A percentile compares a stretch with the other conserved stretches of the same genome.
These are phyloP conservation scores for Cyprinodon diabolis DNA, from an alignment of 2,797 vertebrate genomes.

Conservation along the genomic window DNA sequence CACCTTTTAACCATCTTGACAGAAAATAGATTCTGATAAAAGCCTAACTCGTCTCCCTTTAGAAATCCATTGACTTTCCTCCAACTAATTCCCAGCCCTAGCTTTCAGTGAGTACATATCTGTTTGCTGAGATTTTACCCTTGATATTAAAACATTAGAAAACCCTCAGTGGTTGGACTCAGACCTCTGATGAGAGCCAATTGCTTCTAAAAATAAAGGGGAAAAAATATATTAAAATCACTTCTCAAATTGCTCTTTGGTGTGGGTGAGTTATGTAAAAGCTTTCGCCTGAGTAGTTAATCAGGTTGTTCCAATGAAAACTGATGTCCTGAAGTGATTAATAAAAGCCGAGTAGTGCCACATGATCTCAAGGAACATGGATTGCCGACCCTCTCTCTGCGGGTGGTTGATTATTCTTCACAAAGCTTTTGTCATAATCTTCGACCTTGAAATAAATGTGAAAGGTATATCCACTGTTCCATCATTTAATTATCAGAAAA, in stretches of 20 bases:
- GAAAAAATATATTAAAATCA: not conserved
- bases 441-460: constrained; percentile 9
- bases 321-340: constrained; percentile 11
- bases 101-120: constrained; percentile 36
- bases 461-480: constrained; percentile 19
- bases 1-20: constrained; percentile 53
- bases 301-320: constrained; percentile 2
- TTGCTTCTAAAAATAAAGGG: not conserved
- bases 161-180: not conserved
- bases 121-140: constrained; percentile 40
- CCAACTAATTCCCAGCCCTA: constrained; percentile 26
- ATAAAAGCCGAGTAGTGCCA: not conserved
- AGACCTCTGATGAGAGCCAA: not conserved
- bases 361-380: not conserved
- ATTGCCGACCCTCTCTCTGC: constrained; percentile 7
- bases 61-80: constrained; percentile 40
- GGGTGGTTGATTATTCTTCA: constrained; percentile 25
- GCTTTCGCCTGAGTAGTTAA: not conserved
- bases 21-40: constrained; percentile 62
- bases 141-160: constrained; percentile 3
- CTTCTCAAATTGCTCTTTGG: not conserved
- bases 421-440: constrained; percentile 20
- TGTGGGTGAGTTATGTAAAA: constrained; percentile 9
- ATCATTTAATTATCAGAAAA: constrained; percentile 22
- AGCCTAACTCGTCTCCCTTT: constrained; percentile 52